Percentiles rank a stretch among this genome's conserved stretches.
Evolutionary conservation across 2,888 invertebrate species (phyloP).

Genomic region (Geophilus truncorum): DNA sequence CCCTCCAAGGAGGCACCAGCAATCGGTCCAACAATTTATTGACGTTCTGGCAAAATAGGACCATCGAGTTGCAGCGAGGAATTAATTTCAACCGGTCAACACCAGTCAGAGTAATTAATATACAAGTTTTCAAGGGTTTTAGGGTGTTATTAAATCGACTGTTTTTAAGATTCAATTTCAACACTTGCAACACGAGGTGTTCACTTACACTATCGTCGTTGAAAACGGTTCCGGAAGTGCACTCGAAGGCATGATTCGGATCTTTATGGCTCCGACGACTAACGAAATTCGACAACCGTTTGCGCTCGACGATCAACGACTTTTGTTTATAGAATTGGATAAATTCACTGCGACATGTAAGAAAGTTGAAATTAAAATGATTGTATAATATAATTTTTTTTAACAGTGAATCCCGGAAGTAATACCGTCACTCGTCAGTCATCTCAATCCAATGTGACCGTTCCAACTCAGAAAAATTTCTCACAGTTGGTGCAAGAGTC

Average conservation of each 20-base stretch:
- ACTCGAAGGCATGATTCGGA: slow-evolving; percentile 61
- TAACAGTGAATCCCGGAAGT: slow-evolving; percentile 54
- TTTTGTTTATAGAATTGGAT: slow-evolving; percentile 66
- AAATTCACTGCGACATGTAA: slow-evolving; percentile 62
- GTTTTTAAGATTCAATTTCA: slow-evolving; percentile 51
- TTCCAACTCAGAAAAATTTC: slow-evolving; percentile 77
- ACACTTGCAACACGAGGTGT: slow-evolving; percentile 70
- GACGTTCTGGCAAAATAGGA: slow-evolving; percentile 66
- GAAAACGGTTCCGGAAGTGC: slow-evolving; percentile 46
- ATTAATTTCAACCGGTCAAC: slow-evolving; percentile 60
- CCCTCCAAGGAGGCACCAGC: slow-evolving; percentile 37
- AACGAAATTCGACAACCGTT: slow-evolving; percentile 63
- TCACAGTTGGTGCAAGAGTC: slow-evolving; percentile 58
- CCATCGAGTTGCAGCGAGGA: slow-evolving; percentile 70
- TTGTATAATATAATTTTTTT: neutral
- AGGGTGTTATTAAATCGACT: neutral
- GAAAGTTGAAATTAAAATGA: slow-evolving; percentile 43
- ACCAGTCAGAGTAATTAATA: slow-evolving; percentile 44
- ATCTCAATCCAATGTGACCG: slow-evolving; percentile 69
- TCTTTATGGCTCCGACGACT: slow-evolving; percentile 63
- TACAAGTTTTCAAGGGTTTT: too few relatives aligned
- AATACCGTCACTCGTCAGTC: slow-evolving; percentile 64
- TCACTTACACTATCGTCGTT: slow-evolving; percentile 56
- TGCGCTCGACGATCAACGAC: slow-evolving; percentile 59
- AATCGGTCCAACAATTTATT: slow-evolving; percentile 38